Evolutionary conservation across 2,113 vertebrate genomes (phyloP).

Genomic region (Microtus richardsoni): DNA sequence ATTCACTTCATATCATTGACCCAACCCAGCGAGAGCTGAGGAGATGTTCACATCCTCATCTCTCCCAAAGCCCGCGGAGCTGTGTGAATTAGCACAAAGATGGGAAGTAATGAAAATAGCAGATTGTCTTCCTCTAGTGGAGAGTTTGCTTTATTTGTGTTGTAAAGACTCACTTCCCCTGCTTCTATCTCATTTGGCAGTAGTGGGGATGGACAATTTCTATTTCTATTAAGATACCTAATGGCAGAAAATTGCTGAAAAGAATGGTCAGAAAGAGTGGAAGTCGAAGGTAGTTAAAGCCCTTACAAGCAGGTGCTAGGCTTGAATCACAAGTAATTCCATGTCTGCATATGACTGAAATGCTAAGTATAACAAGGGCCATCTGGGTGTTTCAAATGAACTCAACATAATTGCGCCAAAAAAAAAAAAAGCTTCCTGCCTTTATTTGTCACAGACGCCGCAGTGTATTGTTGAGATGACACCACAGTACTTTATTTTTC

Average conservation of each 20-base stretch:
- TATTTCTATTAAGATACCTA: neutral
- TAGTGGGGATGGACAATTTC: neutral
- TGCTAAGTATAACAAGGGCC: neutral
- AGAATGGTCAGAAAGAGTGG: neutral
- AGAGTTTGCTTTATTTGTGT: neutral
- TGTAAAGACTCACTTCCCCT: neutral
- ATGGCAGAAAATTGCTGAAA: neutral
- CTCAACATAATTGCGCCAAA: neutral
- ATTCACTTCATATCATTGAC: neutral
- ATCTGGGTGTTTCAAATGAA: neutral
- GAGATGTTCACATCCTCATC: neutral
- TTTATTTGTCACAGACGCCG: neutral
- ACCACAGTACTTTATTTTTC: neutral
- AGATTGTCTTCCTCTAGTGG: neutral
- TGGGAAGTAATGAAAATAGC: too few relatives aligned
- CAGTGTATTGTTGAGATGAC: neutral
- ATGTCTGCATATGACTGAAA: neutral
- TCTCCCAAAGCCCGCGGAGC: slow-evolving; percentile 25
- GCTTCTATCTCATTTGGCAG: neutral
- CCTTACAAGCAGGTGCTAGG: neutral
- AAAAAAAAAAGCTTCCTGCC: neutral
- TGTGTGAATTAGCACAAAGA: neutral
- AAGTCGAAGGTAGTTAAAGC: neutral
- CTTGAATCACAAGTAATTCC: neutral
- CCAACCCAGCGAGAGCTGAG: neutral